Evolutionary conservation across 2,113 vertebrate genomes (phyloP).

Genomic region (Marmota flaviventris): DNA sequence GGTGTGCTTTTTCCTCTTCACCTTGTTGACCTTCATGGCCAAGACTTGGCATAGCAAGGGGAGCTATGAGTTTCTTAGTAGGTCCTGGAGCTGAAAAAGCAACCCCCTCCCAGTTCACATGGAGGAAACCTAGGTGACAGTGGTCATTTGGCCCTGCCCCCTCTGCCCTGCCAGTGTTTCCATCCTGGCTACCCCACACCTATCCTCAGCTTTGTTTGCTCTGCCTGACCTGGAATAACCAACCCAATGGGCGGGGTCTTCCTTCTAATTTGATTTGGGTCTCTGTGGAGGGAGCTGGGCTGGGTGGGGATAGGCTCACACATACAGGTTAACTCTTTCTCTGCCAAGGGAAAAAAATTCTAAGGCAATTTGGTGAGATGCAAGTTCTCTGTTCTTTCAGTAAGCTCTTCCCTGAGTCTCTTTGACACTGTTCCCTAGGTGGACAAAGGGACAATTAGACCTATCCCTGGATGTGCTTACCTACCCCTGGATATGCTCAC

Average conservation of each 20-base stretch:
- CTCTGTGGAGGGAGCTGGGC: background rate
- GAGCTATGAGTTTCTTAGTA: background rate
- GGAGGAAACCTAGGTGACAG: no score
- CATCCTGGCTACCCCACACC: background rate
- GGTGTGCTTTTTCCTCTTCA: background rate
- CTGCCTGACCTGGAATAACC: background rate
- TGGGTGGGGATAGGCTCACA: background rate
- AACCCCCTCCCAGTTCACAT: no score
- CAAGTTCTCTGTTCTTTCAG: background rate
- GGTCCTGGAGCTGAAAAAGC: background rate
- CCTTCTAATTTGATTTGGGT: background rate
- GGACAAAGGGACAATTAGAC: background rate
- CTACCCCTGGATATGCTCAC: background rate
- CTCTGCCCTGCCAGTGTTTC: background rate
- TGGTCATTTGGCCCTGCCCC: background rate
- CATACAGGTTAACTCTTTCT: background rate
- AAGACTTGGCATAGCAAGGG: background rate
- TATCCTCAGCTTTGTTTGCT: background rate
- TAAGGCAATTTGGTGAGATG: background rate
- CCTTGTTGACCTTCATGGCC: background rate
- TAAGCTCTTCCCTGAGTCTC: background rate
- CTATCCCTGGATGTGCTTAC: background rate
- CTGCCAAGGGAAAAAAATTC: conserved; percentile 31
- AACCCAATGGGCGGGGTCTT: background rate
- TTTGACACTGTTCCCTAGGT: background rate